Conservation (phyloP, 1,140 invertebrate genomes). For the Mercenaria mercenaria region DNA sequence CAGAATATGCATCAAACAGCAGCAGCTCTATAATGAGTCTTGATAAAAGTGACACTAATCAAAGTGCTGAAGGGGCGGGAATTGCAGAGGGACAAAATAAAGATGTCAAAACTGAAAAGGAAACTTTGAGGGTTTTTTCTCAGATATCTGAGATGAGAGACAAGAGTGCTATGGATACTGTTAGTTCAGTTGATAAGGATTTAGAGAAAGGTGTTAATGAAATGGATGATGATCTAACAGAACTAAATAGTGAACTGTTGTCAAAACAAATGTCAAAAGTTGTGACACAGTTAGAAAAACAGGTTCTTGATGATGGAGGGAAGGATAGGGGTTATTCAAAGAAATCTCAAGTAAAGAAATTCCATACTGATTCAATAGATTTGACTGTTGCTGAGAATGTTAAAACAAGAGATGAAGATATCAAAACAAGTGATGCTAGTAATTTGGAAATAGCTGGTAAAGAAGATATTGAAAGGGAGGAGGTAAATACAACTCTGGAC, state of each 20-base stretch:
- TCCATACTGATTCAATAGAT: neutral
- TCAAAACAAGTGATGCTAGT: neutral
- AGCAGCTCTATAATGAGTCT: neutral
- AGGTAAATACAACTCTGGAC: neutral
- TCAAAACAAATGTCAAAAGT: constrained; percentile 34
- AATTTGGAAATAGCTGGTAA: neutral
- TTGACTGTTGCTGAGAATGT: neutral
- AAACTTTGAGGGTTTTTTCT: neutral
- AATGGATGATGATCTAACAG: constrained; percentile 12
- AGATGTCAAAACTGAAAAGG: neutral
- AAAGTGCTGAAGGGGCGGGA: neutral
- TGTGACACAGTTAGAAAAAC: constrained; percentile 17
- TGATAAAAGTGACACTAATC: constrained; percentile 24
- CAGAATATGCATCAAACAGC: neutral
- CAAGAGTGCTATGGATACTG: neutral
- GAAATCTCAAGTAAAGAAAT: neutral
- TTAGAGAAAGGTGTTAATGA: neutral
- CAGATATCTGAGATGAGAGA: neutral
- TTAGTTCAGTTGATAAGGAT: neutral
- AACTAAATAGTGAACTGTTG: constrained; percentile 4
- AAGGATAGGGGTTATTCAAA: neutral
- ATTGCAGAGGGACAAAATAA: neutral
- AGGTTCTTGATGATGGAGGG: neutral
- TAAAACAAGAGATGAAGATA: neutral
- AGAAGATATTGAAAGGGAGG: neutral